phyloP scores from a whole-genome alignment of 37 sponge, comb jelly and placozoan species.

The Eunapius fragilis region DNA sequence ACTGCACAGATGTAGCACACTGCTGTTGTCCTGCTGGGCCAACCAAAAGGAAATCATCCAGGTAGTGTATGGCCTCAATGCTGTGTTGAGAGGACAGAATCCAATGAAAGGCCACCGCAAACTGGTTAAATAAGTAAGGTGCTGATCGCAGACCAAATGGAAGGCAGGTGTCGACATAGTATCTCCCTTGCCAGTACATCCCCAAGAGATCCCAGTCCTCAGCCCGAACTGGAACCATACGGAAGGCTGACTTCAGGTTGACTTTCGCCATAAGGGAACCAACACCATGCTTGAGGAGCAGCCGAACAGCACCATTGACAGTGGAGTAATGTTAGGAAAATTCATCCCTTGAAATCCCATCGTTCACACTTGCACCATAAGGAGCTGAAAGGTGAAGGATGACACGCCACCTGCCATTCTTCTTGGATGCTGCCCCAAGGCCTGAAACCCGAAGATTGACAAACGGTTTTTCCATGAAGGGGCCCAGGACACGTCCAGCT shows the following conservation, averaged over 20 bases:
- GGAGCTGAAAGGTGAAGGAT: conserved; percentile 62
- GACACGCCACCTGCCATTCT: conserved; percentile 29
- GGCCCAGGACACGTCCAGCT: conserved; percentile 9
- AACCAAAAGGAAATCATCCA: too few relatives aligned
- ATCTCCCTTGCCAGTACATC: conserved; percentile 26
- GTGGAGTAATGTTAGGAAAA: conserved; percentile 20
- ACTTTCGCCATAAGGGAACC: conserved; percentile 43
- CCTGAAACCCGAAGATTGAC: conserved; percentile 38
- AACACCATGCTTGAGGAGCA: conserved; percentile 1
- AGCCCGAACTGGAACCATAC: conserved; percentile 33
- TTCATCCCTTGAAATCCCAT: conserved; percentile 5
- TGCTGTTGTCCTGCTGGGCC: too few relatives aligned
- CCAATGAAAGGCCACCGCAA: too few relatives aligned
- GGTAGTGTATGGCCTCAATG: too few relatives aligned
- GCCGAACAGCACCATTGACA: conserved; percentile 34
- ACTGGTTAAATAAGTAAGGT: too few relatives aligned
- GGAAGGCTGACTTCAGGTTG: conserved; percentile 47
- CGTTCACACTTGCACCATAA: conserved; percentile 6
- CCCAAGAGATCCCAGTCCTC: conserved; percentile 47
- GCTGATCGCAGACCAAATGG: too few relatives aligned
- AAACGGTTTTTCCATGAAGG: conserved; percentile 20
- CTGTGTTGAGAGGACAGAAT: too few relatives aligned
- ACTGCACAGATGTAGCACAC: too few relatives aligned
- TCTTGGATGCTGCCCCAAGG: conserved; percentile 45
- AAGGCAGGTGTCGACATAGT: too few relatives aligned